Percentiles rank a stretch among this genome's conserved stretches.
Evolutionary conservation across 2,888 invertebrate species (phyloP).

Genomic region (Epistrophe eligans): DNA sequence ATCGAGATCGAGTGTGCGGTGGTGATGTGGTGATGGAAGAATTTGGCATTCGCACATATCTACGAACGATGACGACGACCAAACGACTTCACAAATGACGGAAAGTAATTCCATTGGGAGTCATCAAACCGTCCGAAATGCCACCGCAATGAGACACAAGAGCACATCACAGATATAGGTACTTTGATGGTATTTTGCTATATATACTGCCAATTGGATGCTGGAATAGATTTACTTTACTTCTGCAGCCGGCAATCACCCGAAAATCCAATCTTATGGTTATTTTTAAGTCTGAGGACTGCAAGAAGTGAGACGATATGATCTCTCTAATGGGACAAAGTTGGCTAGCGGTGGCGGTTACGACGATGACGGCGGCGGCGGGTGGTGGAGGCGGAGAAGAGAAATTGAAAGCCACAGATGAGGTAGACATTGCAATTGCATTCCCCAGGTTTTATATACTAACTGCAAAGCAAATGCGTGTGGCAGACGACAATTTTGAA

Average conservation of each 20-base stretch:
- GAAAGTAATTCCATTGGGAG: constrained; percentile 65
- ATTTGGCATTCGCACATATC: constrained; percentile 55
- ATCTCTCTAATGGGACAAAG: constrained; percentile 40
- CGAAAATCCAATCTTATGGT: constrained; percentile 70
- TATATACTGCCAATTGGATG: constrained; percentile 59
- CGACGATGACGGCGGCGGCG: too few species aligned
- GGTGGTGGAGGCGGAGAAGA: constrained; percentile 9
- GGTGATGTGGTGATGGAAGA: constrained; percentile 14
- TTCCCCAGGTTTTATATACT: constrained; percentile 42
- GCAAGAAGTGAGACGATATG: constrained; percentile 31
- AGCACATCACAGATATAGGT: constrained; percentile 48
- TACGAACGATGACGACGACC: background rate
- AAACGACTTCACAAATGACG: constrained; percentile 43
- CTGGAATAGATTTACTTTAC: constrained; percentile 43
- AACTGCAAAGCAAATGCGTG: constrained; percentile 35
- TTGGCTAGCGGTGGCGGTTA: too few species aligned
- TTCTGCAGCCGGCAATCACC: constrained; percentile 54
- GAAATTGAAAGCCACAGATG: constrained; percentile 59
- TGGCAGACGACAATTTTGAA: constrained; percentile 58
- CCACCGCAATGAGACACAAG: constrained; percentile 63
- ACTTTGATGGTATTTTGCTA: constrained; percentile 46
- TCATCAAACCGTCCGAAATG: constrained; percentile 64
- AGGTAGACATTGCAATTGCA: constrained; percentile 57
- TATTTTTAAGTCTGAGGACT: constrained; percentile 57
- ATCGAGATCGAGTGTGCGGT: constrained; percentile 39